phyloP scores from a whole-genome alignment of 2,888 invertebrate species.

The Lasiommata megera region DNA sequence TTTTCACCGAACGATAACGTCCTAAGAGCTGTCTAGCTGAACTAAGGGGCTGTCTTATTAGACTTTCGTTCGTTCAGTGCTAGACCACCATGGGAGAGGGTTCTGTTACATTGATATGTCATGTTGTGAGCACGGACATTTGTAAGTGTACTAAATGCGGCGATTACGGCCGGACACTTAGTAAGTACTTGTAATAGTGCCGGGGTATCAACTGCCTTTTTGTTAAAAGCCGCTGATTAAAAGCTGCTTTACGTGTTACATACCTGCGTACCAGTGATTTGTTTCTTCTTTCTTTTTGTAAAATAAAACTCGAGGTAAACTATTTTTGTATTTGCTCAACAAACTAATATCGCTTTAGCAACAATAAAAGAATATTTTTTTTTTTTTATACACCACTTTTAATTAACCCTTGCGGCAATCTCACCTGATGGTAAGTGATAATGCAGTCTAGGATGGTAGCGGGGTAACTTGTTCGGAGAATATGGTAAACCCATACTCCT shows the following conservation, averaged over 20 bases:
- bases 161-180: slow-evolving; percentile 45
- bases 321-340: no score
- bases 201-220: slow-evolving; percentile 25
- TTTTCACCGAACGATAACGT: slow-evolving; percentile 73
- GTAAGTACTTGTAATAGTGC: slow-evolving; percentile 34
- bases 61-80: slow-evolving; percentile 54
- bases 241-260: slow-evolving; percentile 10
- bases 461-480: no score
- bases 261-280: not conserved
- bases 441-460: no score
- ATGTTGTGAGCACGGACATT: slow-evolving; percentile 55
- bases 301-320: no score
- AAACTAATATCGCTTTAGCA: no score
- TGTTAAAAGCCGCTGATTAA: slow-evolving; percentile 23
- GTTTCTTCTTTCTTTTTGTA: not conserved
- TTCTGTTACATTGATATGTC: slow-evolving; percentile 64
- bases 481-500: no score
- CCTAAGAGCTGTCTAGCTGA: slow-evolving; percentile 56
- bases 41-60: slow-evolving; percentile 72
- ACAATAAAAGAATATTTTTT: no score
- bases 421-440: no score
- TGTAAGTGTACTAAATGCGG: slow-evolving; percentile 59
- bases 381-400: no score
- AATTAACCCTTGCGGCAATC: no score
- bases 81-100: slow-evolving; percentile 67